These are phyloP conservation scores for Strigamia maritima DNA, from an alignment of 2,888 invertebrate genomes.

Conservation along the genomic window DNA sequence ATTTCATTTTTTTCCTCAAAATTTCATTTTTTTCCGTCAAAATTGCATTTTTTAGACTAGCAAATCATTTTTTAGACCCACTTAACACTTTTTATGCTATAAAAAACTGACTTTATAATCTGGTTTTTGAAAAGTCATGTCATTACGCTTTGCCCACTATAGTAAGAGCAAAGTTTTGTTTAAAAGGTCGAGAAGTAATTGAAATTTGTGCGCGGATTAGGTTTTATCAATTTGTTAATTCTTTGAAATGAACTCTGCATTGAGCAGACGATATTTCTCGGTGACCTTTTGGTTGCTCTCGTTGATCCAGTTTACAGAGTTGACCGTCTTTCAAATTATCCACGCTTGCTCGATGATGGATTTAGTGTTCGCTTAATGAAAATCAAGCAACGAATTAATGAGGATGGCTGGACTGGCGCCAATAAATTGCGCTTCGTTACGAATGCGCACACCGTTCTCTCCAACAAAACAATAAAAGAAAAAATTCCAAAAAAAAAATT, in stretches of 20 bases:
- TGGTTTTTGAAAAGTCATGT: no score
- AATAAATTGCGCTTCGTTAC: slow-evolving; percentile 17
- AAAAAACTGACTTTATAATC: no score
- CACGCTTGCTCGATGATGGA: slow-evolving; percentile 26
- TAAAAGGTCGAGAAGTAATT: no score
- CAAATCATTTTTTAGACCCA: no score
- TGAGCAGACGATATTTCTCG: background rate
- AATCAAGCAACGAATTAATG: slow-evolving; percentile 25
- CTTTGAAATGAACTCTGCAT: background rate
- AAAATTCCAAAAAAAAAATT: background rate
- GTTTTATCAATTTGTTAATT: background rate
- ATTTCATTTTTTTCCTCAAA: no score
- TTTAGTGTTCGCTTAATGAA: slow-evolving; percentile 28
- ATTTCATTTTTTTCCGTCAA: no score
- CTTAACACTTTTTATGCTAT: no score
- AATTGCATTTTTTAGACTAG: no score
- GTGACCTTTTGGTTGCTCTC: slow-evolving; percentile 6
- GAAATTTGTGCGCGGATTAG: background rate
- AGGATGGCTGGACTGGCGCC: slow-evolving; percentile 28
- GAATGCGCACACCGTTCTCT: background rate
- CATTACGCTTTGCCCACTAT: no score
- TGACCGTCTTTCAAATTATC: slow-evolving; percentile 32
- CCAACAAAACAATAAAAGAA: background rate
- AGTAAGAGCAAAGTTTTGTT: no score
- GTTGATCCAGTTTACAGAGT: background rate